A percentile compares a stretch with the other conserved stretches of the same genome.
Evolutionary conservation across 2,113 vertebrate genomes (phyloP).

Genomic region (Trogon melanurus): DNA sequence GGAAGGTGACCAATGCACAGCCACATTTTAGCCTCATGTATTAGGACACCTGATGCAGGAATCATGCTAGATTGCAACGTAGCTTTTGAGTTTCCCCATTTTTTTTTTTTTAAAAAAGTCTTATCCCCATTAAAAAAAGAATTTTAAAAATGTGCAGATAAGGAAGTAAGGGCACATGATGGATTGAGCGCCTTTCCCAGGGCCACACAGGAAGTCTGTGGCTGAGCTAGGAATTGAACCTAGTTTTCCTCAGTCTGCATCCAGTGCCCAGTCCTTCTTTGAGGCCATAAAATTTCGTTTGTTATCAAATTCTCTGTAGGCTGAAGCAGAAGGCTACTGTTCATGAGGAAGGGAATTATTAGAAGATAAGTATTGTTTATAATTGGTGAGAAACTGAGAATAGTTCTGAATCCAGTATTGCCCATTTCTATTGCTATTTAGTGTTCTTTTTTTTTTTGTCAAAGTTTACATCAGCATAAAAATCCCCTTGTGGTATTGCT

Average conservation of each 20-base stretch:
- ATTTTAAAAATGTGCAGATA: conserved; percentile 35
- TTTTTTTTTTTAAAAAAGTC: neutral
- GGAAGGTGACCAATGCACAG: neutral
- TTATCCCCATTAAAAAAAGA: neutral
- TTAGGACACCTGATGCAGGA: neutral
- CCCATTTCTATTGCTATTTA: neutral
- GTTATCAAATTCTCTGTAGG: neutral
- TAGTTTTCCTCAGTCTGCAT: conserved; percentile 33
- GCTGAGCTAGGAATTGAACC: conserved; percentile 33
- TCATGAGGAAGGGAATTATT: neutral
- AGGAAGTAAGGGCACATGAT: conserved; percentile 66
- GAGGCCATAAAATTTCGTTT: neutral
- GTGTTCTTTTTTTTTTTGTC: conserved; percentile 33
- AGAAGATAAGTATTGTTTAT: neutral
- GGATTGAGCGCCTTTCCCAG: conserved; percentile 49
- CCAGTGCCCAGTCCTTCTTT: neutral
- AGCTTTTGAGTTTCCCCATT: neutral
- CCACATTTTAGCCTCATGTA: neutral
- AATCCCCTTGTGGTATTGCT: conserved; percentile 42
- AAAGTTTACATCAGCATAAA: conserved; percentile 47
- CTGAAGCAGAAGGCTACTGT: neutral
- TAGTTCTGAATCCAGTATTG: neutral
- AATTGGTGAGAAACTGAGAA: neutral
- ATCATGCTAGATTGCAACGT: neutral
- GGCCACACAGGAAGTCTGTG: conserved; percentile 61